A percentile compares a stretch with the other conserved stretches of the same genome.
These are phyloP conservation scores for Melipona quadrifasciata DNA, from an alignment of 1,140 invertebrate genomes.

Conservation along the genomic window DNA sequence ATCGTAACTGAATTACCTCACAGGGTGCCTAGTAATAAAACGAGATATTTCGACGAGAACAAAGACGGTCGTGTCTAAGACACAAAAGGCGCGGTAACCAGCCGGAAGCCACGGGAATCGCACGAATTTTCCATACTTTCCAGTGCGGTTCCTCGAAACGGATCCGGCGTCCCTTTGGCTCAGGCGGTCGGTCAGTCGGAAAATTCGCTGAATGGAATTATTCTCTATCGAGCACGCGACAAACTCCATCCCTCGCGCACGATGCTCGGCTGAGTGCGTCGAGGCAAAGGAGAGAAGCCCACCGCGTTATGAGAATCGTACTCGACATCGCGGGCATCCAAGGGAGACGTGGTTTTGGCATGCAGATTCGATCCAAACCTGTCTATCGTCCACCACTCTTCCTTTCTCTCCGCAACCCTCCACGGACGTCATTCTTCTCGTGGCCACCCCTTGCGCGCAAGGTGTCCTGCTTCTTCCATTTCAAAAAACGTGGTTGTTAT, in stretches of 20 bases:
- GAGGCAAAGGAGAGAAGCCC: conserved; percentile 61
- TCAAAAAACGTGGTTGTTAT: neutral
- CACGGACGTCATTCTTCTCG: neutral
- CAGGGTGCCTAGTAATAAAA: neutral
- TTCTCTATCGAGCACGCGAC: conserved; percentile 61
- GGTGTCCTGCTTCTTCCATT: conserved; percentile 43
- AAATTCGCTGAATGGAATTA: conserved; percentile 67
- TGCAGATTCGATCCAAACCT: conserved; percentile 66
- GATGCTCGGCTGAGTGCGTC: conserved; percentile 60
- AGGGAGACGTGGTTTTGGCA: conserved; percentile 68
- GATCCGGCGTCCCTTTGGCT: neutral
- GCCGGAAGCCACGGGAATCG: neutral
- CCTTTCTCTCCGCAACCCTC: conserved; percentile 4
- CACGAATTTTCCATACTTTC: conserved; percentile 18
- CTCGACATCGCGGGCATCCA: conserved; percentile 40
- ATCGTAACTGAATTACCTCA: neutral
- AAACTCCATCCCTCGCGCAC: conserved; percentile 60
- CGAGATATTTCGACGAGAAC: too few species aligned
- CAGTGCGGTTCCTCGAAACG: neutral
- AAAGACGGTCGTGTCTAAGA: neutral
- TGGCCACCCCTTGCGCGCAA: conserved; percentile 40
- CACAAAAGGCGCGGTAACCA: neutral
- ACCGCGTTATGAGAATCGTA: conserved; percentile 32
- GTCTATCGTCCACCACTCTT: conserved; percentile 50
- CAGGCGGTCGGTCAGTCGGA: conserved; percentile 54